Evolutionary conservation across 2,113 vertebrate genomes (phyloP).

Genomic region (Rhinolophus ferrumequinum): DNA sequence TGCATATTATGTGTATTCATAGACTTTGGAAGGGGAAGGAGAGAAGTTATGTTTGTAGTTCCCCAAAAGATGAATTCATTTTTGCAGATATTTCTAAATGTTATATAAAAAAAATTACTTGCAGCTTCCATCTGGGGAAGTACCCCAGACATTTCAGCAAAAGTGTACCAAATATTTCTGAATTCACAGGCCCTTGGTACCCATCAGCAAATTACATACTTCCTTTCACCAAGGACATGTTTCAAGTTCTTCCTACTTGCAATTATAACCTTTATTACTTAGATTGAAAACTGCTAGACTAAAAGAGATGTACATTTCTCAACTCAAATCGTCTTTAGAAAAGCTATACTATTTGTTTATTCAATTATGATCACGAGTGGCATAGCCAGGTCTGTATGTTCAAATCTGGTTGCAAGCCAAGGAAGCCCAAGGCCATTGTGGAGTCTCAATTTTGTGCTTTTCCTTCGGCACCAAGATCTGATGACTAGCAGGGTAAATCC

Average conservation of each 20-base stretch:
- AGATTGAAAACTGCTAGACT: neutral
- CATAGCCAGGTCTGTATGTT: neutral
- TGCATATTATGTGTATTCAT: neutral
- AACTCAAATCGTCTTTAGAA: neutral
- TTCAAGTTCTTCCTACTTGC: neutral
- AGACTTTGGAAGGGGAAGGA: neutral
- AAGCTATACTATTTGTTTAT: conserved; percentile 7
- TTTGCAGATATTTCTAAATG: conserved; percentile 22
- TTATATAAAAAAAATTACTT: conserved; percentile 29
- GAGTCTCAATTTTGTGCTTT: neutral
- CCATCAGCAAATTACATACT: neutral
- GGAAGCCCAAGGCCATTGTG: neutral
- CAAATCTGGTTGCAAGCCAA: neutral
- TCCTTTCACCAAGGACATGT: neutral
- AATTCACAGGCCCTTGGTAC: neutral
- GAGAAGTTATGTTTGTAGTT: neutral
- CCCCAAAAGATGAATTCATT: conserved; percentile 28
- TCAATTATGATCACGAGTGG: neutral
- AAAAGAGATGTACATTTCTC: neutral
- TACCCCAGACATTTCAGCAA: conserved; percentile 19
- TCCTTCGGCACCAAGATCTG: neutral
- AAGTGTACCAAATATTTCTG: conserved; percentile 5
- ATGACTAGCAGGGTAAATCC: neutral
- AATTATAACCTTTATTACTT: neutral
- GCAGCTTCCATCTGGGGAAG: neutral